Evolutionary conservation across 2,113 vertebrate genomes (phyloP).

Genomic region (Loxodonta africana): DNA sequence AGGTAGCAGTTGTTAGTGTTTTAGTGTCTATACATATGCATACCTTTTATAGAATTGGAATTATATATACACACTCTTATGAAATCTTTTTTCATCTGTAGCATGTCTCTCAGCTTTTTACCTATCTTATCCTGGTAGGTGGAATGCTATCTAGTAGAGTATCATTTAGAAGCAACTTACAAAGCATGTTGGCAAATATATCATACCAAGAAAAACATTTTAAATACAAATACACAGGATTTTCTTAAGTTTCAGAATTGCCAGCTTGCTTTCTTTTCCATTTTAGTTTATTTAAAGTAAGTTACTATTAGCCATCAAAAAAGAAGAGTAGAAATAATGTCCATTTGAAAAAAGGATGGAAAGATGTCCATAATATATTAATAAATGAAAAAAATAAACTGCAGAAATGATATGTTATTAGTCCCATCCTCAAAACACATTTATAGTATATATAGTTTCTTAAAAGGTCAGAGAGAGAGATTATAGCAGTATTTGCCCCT

Average conservation of each 20-base stretch:
- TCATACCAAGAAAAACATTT: slow-evolving; percentile 41
- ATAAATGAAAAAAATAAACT: neutral
- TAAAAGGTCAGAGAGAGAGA: neutral
- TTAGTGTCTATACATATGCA: neutral
- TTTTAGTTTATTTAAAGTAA: slow-evolving; percentile 48
- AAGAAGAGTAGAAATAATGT: neutral
- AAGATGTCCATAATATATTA: neutral
- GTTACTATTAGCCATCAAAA: neutral
- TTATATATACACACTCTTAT: neutral
- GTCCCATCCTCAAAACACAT: neutral
- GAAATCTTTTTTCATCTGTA: slow-evolving; percentile 43
- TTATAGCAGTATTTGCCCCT: neutral
- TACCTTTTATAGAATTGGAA: slow-evolving; percentile 11
- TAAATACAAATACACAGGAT: slow-evolving; percentile 30
- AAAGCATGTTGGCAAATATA: slow-evolving; percentile 14
- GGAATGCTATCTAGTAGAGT: neutral
- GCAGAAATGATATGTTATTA: neutral
- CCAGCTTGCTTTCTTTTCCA: slow-evolving; percentile 1
- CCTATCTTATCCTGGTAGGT: slow-evolving; percentile 11
- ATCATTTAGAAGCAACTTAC: slow-evolving; percentile 42
- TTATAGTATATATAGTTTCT: neutral
- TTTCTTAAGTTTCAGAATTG: slow-evolving; percentile 54
- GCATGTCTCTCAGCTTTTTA: slow-evolving; percentile 45
- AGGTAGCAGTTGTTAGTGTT: neutral
- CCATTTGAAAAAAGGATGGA: neutral